Percentiles rank a stretch among this genome's conserved stretches.
phyloP scores from a whole-genome alignment of 2,888 invertebrate species.

The Anagyrus pseudococci region DNA sequence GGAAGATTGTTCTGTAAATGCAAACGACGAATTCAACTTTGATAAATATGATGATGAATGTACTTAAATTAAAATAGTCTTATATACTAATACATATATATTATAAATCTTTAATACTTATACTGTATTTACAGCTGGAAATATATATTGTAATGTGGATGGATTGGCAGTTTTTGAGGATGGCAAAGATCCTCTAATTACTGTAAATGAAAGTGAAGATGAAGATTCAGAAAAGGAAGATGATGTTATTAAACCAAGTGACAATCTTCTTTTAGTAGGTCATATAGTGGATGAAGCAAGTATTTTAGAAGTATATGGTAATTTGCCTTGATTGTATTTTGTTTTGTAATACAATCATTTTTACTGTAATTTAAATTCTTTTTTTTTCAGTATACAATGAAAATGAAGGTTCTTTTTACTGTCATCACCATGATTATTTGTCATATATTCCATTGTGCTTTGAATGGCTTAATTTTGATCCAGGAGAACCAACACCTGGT shows the following conservation, averaged over 20 bases:
- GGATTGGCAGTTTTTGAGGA: slow-evolving; percentile 50
- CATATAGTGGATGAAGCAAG: slow-evolving; percentile 88
- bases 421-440: slow-evolving; percentile 91
- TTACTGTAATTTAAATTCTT: slow-evolving; percentile 12
- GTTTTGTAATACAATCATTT: slow-evolving; percentile 16
- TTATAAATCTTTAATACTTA: slow-evolving; percentile 3
- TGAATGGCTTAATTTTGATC: slow-evolving; percentile 92
- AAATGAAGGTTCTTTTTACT: slow-evolving; percentile 86
- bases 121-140: slow-evolving; percentile 43
- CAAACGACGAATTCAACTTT: slow-evolving; percentile 74
- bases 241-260: slow-evolving; percentile 84
- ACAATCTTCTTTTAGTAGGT: slow-evolving; percentile 88
- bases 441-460: slow-evolving; percentile 90
- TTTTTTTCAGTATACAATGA: slow-evolving; percentile 81
- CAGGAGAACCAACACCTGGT: slow-evolving; percentile 66
- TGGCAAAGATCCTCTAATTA: slow-evolving; percentile 53
- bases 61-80: slow-evolving; percentile 48
- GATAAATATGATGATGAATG: slow-evolving; percentile 79
- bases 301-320: slow-evolving; percentile 86
- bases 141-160: slow-evolving; percentile 52
- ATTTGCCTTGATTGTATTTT: no score
- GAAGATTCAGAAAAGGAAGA: slow-evolving; percentile 85
- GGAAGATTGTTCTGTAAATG: slow-evolving; percentile 35
- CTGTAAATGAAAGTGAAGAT: slow-evolving; percentile 53
- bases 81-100: neutral